Base-by-base conservation (phyloP, 2,113 vertebrate species). In the Jacana jacana region DNA sequence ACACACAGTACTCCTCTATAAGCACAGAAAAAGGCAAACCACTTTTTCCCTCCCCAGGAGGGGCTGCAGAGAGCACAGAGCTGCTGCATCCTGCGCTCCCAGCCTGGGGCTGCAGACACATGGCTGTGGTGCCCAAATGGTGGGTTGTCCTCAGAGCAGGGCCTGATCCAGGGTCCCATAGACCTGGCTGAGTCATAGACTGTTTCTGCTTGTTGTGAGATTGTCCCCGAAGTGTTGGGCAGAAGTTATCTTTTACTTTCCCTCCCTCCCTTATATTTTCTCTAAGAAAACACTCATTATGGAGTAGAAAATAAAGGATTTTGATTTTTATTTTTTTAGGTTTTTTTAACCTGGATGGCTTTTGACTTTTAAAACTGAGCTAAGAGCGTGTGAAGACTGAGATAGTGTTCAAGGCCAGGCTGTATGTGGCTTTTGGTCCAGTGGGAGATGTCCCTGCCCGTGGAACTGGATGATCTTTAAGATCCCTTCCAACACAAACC, bases 11-110 rank as follows among this genome's bases (percentile, higher is more conserved):
- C 69, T 92, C 20, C 16, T 78, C 51, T 71, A 4, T 46, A 78
- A 96, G 66, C 81, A 37, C 39, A 63, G 30, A 89, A 76, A 85
- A 88, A 83, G 46, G 40, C 71, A 81, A 83, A 95, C 25, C 37
- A 31, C 25, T 72, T 42, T n/a, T 20, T 31, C 83, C 58, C 54
- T 76, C 68, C 69, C 44, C n/a, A 33, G 44, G 40, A 33, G 44
- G 40, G 82, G 18, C 3, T n/a, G 15, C 20, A 23, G 69, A n/a
- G 82, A 33, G 54, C 88, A 19, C 11, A 42, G 73, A 79, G 85
- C 88, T 81, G 82, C 54, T 94, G 87, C 35, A 8, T 40, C 33
- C 39, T 8, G 35, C 11, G 3, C 10, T 77, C 22, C 22, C 25
- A 52, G 81, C 7, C 82, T 90, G 91, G 23, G 25, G n/a, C n/a